Evolutionary conservation across 2,797 vertebrate genomes (phyloP).

Genomic region (Ceryle rudis): DNA sequence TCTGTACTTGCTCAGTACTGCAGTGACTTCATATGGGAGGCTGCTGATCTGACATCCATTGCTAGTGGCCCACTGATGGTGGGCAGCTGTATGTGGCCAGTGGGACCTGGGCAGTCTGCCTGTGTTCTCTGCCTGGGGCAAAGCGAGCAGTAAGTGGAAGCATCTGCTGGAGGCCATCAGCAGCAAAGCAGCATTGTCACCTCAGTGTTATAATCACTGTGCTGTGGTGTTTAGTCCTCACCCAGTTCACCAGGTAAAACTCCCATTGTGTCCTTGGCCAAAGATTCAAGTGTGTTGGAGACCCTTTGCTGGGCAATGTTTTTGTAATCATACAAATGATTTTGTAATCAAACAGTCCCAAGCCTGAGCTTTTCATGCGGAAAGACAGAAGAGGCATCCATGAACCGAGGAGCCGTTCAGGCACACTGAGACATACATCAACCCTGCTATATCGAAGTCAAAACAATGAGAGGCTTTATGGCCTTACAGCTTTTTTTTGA

Average conservation of each 20-base stretch:
- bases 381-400: neutral
- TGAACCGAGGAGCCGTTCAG: neutral
- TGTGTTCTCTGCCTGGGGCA: accelerated
- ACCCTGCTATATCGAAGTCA: neutral
- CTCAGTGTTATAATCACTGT: neutral
- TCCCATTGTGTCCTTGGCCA: neutral
- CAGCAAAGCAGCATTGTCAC: neutral
- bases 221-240: neutral
- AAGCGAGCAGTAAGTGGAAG: neutral
- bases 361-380: neutral
- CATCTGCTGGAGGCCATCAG: neutral
- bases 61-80: neutral
- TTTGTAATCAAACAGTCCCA: neutral
- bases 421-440: neutral
- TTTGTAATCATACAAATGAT: neutral
- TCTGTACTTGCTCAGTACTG: neutral
- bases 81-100: neutral
- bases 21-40: neutral
- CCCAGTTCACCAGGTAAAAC: neutral
- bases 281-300: neutral
- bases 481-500: neutral
- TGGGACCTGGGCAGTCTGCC: neutral
- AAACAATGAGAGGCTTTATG: neutral
- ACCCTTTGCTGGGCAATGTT: neutral
- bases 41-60: neutral